phyloP scores from a whole-genome alignment of 2,888 invertebrate genomes.

The Sminthurinus aureus region DNA sequence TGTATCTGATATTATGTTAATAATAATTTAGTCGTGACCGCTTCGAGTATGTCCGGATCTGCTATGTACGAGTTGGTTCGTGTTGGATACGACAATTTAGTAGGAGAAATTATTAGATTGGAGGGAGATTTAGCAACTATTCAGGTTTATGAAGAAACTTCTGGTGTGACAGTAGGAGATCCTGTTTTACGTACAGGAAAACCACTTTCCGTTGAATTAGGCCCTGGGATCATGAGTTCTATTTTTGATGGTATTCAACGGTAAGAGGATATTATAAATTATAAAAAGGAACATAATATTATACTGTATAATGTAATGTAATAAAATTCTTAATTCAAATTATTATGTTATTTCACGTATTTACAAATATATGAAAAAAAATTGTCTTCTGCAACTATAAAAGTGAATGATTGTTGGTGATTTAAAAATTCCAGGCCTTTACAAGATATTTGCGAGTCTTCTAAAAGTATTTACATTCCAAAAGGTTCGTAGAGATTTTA shows the following conservation, averaged over 20 bases:
- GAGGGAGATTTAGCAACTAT: slow-evolving; percentile 99
- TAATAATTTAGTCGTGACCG: slow-evolving; percentile 99
- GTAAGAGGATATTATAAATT: no score
- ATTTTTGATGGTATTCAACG: slow-evolving; percentile 99
- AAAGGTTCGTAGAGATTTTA: no score
- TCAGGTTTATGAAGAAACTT: slow-evolving; percentile 95
- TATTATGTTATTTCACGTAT: neutral
- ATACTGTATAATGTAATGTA: neutral
- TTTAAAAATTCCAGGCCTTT: no score
- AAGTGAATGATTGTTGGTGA: no score
- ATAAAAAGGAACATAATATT: slow-evolving; percentile 63
- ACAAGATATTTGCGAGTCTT: slow-evolving; percentile 93
- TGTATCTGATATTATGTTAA: no score
- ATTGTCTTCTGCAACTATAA: no score
- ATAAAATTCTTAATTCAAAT: no score
- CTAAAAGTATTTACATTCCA: slow-evolving; percentile 98
- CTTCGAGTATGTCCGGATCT: slow-evolving; percentile 98
- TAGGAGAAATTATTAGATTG: slow-evolving; percentile 99
- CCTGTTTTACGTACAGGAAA: slow-evolving; percentile 98
- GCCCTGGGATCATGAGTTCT: slow-evolving; percentile 98
- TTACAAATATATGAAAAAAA: neutral
- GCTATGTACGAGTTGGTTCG: slow-evolving; percentile 99
- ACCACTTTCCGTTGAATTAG: slow-evolving; percentile 97
- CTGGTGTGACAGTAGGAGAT: slow-evolving; percentile 99
- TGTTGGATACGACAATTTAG: slow-evolving; percentile 96